Percentiles rank a stretch among this genome's conserved stretches.
phyloP scores from a whole-genome alignment of 2,797 vertebrate species.

The Pseudochaenichthys georgianus region DNA sequence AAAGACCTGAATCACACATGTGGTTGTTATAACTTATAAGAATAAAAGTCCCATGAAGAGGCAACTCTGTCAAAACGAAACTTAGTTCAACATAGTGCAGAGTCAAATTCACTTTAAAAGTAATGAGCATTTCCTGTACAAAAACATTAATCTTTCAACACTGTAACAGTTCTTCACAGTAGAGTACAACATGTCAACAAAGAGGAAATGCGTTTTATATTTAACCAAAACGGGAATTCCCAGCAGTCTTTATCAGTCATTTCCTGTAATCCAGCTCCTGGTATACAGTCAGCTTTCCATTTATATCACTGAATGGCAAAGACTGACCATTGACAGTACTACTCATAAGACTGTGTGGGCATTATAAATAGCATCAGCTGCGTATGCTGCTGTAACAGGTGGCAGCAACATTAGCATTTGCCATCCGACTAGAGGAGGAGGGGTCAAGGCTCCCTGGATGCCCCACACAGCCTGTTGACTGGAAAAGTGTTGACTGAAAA shows the following conservation, averaged over 20 bases:
- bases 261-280: slow-evolving; percentile 49
- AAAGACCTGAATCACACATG: slow-evolving; percentile 33
- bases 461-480: slow-evolving; percentile 61
- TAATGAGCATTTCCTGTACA: not conserved
- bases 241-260: slow-evolving; percentile 27
- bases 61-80: slow-evolving; percentile 10
- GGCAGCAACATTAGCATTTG: slow-evolving; percentile 64
- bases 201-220: slow-evolving; percentile 48
- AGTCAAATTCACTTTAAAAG: not conserved
- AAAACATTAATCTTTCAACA: not conserved
- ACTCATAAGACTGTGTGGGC: slow-evolving; percentile 35
- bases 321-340: slow-evolving; percentile 49
- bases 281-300: slow-evolving; percentile 26
- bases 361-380: slow-evolving; percentile 70
- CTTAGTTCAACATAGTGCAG: slow-evolving; percentile 5
- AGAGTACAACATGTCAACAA: not conserved
- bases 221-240: slow-evolving; percentile 54
- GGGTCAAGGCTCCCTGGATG: slow-evolving; percentile 62
- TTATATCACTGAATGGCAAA: slow-evolving; percentile 45
- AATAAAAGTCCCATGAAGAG: slow-evolving; percentile 10
- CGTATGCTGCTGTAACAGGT: slow-evolving; percentile 71
- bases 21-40: slow-evolving; percentile 20
- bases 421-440: slow-evolving; percentile 57
- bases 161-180: not conserved
- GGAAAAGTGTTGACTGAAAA: slow-evolving; percentile 69